These are phyloP conservation scores for Germaria angustata DNA, from an alignment of 2,888 invertebrate genomes.

Conservation along the genomic window DNA sequence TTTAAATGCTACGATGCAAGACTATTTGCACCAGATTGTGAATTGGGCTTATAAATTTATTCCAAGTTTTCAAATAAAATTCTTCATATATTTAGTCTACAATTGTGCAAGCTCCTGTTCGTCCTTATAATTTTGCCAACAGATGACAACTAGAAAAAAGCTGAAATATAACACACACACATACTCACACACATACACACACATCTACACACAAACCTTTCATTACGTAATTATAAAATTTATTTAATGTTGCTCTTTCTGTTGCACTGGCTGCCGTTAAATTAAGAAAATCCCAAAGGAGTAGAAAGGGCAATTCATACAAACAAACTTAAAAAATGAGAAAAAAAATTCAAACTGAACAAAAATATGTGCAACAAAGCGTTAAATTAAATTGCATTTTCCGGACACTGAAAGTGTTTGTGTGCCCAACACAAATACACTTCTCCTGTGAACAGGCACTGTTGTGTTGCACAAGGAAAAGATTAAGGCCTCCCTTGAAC, in stretches of 20 bases:
- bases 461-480: conserved; percentile 3
- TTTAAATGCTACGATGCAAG: too few species aligned
- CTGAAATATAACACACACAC: neutral
- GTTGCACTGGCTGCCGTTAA: neutral
- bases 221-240: conserved; percentile 4
- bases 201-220: neutral
- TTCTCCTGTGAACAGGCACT: neutral
- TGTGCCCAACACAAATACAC: conserved; percentile 29
- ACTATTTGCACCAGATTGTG: too few species aligned
- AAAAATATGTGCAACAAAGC: conserved; percentile 57
- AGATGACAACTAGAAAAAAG: neutral
- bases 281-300: conserved; percentile 33
- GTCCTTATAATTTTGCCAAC: neutral
- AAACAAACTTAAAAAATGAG: conserved; percentile 27
- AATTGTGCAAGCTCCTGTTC: neutral
- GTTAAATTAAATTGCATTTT: conserved; percentile 64
- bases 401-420: conserved; percentile 59
- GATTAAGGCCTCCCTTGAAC: conserved; percentile 51
- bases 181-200: neutral
- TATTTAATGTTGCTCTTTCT: conserved; percentile 4
- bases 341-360: neutral
- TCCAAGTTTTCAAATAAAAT: too few species aligned
- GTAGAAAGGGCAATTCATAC: neutral
- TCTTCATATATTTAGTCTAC: neutral
- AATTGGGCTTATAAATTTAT: too few species aligned